Evolutionary conservation across 1,140 invertebrate species (phyloP), one percentile per base, ranked within the genome.

Genomic region (Cydia splendana): DNA sequence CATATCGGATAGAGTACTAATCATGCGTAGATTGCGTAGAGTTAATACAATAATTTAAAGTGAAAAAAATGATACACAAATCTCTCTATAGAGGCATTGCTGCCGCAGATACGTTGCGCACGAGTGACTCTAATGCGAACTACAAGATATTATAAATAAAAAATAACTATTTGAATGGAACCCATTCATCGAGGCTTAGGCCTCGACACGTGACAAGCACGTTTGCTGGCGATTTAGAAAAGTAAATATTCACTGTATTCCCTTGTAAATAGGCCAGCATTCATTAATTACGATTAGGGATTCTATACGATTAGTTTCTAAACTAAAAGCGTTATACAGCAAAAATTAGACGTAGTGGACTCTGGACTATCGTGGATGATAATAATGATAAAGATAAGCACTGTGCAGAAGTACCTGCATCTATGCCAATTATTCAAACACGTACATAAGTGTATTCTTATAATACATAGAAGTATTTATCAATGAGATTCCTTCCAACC

Each of bases 111-210:
- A 42, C 34, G 67, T 18, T 42, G 18, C 67, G 67, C 67, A 71
- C 34, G 67, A 45, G 67, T 71, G 67, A 45, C 34, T 42, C 67
- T 42, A 38, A 38, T 71, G 67, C 67, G 67, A 71, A 7, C 67
- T 71, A 42, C 34, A 38, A 18, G 34, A 12, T 38, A 18, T 71
- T 42, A 18, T 71, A 71, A 42, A 42, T 71, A 71, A 38, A 71
- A 71, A 38, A 69, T 30, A 38, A 71, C 34, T 38, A 45, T 38
- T 71, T 34, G 38, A 38, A 71, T 42, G 34, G 18, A 38, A n/a
- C 4, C 67, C 67, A 71, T 71, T 71, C 67, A 71, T 42, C 12
- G 34, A 13, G 34, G n/a, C 15, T 34, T 69, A 34, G 34, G 67
- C 5, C 18, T 18, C 34, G n/a, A 71, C 30, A 71, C 67, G 67